Evolutionary conservation across 2,797 vertebrate genomes (phyloP).

Genomic region (Ptychadena robeensis): DNA sequence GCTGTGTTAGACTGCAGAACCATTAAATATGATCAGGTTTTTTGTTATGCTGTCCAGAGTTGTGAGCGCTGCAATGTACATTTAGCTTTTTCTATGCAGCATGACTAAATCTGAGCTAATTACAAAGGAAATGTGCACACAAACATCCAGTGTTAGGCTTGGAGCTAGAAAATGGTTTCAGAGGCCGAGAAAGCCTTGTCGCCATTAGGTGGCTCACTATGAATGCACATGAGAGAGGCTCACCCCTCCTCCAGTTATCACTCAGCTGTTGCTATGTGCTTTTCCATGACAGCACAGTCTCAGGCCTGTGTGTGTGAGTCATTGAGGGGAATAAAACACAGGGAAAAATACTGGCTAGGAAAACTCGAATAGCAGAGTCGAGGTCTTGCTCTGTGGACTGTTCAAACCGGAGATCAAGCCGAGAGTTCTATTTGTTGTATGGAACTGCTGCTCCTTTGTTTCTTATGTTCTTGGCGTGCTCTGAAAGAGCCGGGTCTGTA

Average conservation of each 20-base stretch:
- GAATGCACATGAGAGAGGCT: constrained; percentile 67
- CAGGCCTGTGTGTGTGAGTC: constrained; percentile 63
- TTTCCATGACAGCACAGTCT: constrained; percentile 60
- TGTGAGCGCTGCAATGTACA: neutral
- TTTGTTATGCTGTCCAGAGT: neutral
- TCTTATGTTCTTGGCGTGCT: constrained; percentile 81
- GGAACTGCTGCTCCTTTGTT: constrained; percentile 76
- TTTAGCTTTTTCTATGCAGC: neutral
- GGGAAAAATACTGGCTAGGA: constrained; percentile 63
- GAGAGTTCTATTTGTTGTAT: constrained; percentile 67
- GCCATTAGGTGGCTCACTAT: constrained; percentile 80
- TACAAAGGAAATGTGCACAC: constrained; percentile 1
- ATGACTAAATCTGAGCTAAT: neutral
- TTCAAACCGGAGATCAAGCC: constrained; percentile 64
- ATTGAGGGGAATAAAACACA: constrained; percentile 62
- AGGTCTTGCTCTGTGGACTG: constrained; percentile 64
- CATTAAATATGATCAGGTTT: no score
- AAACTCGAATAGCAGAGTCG: constrained; percentile 64
- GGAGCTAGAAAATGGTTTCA: neutral
- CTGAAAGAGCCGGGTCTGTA: constrained; percentile 77
- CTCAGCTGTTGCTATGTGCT: constrained; percentile 61
- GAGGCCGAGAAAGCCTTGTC: constrained; percentile 18
- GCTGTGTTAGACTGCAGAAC: no score
- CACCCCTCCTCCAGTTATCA: constrained; percentile 65
- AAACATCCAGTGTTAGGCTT: constrained; percentile 4